phyloP scores from a whole-genome alignment of 2,113 vertebrate genomes.

The Trinectes maculatus region DNA sequence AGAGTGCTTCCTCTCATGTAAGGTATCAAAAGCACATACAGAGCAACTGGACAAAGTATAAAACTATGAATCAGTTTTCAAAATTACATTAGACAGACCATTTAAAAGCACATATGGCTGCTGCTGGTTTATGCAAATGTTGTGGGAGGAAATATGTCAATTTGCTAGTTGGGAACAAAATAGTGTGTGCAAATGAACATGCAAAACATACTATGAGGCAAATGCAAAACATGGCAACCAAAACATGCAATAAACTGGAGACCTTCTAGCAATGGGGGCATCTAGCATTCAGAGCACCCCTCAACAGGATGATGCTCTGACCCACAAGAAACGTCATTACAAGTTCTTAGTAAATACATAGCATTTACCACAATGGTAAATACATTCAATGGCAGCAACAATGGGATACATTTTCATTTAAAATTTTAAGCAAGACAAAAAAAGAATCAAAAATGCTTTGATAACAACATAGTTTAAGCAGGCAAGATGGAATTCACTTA shows the following conservation, averaged over 20 bases:
- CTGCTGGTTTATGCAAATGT: constrained; percentile 56
- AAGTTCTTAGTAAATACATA: too few species aligned
- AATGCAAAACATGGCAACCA: constrained; percentile 23
- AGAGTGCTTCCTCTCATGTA: too few species aligned
- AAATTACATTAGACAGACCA: not conserved
- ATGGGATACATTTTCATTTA: not conserved
- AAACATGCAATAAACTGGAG: not conserved
- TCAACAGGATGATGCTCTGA: too few species aligned
- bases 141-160: constrained; percentile 53
- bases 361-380: too few species aligned
- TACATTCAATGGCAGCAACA: too few species aligned
- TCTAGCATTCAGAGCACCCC: too few species aligned
- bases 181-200: constrained; percentile 68
- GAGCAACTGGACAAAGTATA: too few species aligned
- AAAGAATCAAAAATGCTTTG: not conserved
- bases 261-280: not conserved
- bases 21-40: too few species aligned
- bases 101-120: not conserved
- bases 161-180: constrained; percentile 37
- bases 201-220: constrained; percentile 52
- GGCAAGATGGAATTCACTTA: not conserved
- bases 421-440: too few species aligned
- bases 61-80: too few species aligned
- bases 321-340: too few species aligned
- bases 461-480: not conserved